Evolutionary conservation across 2,797 vertebrate species (phyloP).

Genomic region (Ctenopoma multispine): DNA sequence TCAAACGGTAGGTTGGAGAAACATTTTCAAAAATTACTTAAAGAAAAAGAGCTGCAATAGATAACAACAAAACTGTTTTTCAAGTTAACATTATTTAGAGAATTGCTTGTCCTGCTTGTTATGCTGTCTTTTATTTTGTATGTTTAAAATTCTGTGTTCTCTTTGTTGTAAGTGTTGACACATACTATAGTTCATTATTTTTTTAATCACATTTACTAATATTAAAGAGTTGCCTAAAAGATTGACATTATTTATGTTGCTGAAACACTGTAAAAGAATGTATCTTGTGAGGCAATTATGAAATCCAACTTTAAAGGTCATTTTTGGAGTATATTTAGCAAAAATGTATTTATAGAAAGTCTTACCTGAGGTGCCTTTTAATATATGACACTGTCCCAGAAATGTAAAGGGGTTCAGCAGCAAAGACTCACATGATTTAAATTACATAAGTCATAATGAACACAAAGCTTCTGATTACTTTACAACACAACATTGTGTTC

Average conservation of each 20-base stretch:
- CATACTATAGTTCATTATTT: not conserved
- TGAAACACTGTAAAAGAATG: conserved; percentile 1
- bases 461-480: not conserved
- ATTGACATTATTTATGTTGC: not conserved
- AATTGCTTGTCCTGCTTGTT: not conserved
- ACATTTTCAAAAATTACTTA: not conserved
- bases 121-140: not conserved
- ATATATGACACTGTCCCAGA: conserved; percentile 4
- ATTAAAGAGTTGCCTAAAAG: not conserved
- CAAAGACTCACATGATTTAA: not conserved
- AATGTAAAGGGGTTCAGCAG: not conserved
- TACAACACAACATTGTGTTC: too few species aligned
- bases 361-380: conserved; percentile 1
- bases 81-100: not conserved
- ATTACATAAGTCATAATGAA: not conserved
- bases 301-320: conserved; percentile 23
- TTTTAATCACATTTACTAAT: not conserved
- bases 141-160: not conserved
- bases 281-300: not conserved
- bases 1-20: conserved; percentile 86
- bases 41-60: not conserved
- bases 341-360: conserved; percentile 17
- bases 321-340: conserved; percentile 5
- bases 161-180: not conserved
- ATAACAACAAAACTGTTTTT: not conserved